Conservation (phyloP, 2,888 invertebrate species). For the Ectobius pallidus region DNA sequence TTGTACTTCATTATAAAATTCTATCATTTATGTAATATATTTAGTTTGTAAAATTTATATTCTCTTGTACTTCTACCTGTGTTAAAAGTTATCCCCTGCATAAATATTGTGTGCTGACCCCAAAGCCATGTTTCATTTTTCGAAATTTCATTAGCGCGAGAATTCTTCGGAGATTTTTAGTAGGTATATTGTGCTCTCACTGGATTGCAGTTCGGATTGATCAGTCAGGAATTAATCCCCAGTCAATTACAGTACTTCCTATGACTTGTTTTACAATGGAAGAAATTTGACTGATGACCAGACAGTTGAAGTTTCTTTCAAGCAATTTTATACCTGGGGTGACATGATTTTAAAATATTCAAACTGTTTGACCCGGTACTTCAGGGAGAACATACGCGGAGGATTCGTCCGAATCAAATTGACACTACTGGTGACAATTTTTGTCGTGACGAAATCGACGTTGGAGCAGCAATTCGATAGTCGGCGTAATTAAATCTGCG, state of each 20-base stretch:
- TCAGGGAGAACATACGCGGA: not conserved
- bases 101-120: no score
- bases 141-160: no score
- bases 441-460: slow-evolving; percentile 21
- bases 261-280: not conserved
- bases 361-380: not conserved
- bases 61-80: no score
- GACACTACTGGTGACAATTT: slow-evolving; percentile 19
- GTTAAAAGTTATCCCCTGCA: no score
- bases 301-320: not conserved
- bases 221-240: not conserved
- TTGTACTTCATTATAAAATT: no score
- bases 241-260: not conserved
- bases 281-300: not conserved
- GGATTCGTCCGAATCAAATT: not conserved
- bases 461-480: not conserved
- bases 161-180: no score
- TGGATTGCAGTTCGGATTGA: not conserved
- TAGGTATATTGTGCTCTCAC: no score
- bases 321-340: not conserved
- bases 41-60: no score
- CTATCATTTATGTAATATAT: no score
- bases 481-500: slow-evolving; percentile 26
- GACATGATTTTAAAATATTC: not conserved
- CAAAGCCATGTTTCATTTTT: no score